phyloP scores from a whole-genome alignment of 2,888 invertebrate species.

The Macrophya annulata region DNA sequence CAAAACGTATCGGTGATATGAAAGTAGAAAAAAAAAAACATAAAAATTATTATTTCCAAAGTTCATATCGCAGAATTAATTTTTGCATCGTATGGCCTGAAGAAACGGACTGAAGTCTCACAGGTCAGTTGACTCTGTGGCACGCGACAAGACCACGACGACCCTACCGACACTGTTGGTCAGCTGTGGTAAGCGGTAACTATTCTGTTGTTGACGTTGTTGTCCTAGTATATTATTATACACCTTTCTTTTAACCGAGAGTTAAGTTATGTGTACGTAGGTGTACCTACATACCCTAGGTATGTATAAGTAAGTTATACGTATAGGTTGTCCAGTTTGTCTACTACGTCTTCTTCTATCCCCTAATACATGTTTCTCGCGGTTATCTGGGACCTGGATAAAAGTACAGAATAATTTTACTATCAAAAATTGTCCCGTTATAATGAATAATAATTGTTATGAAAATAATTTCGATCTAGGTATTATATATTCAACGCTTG shows the following conservation, averaged over 20 bases:
- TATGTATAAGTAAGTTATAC: not conserved
- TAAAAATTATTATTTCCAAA: not conserved
- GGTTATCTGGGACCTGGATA: not conserved
- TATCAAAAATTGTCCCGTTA: not conserved
- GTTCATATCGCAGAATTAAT: not conserved
- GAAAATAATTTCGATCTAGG: too few species aligned
- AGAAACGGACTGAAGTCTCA: conserved; percentile 21
- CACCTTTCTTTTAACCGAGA: not conserved
- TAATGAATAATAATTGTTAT: not conserved
- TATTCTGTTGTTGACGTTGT: conserved; percentile 36
- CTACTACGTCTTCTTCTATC: not conserved
- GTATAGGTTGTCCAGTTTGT: not conserved
- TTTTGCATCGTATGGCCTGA: not conserved
- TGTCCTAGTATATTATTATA: not conserved
- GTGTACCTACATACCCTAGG: not conserved
- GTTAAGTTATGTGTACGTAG: not conserved
- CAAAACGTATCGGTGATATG: not conserved
- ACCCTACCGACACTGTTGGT: conserved; percentile 31
- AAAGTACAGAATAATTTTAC: not conserved
- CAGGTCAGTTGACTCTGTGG: conserved; percentile 33
- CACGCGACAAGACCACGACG: conserved; percentile 49
- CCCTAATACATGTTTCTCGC: not conserved
- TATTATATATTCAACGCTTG: too few species aligned
- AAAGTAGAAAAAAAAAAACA: too few species aligned
- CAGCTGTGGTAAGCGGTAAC: conserved; percentile 40